Base-by-base conservation (phyloP, 92 coral and sea anemone species). In the Actinostola sp. region DNA sequence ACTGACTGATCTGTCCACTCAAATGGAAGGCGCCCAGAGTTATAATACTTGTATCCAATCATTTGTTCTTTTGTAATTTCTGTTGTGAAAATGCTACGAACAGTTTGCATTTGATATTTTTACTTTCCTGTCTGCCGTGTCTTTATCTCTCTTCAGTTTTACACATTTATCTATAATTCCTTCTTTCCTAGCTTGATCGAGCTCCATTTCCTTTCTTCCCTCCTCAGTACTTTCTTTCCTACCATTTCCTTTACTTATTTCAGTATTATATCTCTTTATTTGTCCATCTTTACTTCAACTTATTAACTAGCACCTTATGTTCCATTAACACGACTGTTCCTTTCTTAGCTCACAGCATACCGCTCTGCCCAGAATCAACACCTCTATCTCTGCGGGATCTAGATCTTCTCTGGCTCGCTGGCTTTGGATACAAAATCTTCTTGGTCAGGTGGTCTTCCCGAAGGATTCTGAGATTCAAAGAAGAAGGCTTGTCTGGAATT, bases 401-500 rank as follows among this genome's bases (percentile, higher is more conserved):
- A 2, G 46, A 4, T 19, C 15, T 24, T 15, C 71, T 39, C 19
- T 30, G 51, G 43, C 20, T 49, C 7, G 17, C 55, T 16, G 7
- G 53, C 31, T 26, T 44, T 62, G 73, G 42, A 36, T 69, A 61
- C 74, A 75, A 44, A 15, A 67, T 43, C 61, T 45, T 69, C 78
- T 13, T 35, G 24, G 72, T 20, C 12, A 61, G 29, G 49, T 82
- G 90, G 26, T 86, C 87, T 57, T 89, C 96, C 63, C 96, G 81
- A 16, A 76, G 83, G 15, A 52, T 63, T 55, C 83, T 83, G 31
- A 89, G 75, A 58, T 83, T 52, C 24, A 92, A 79, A 33, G 85
- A 49, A 60, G 75, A 67, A 27, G 92, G 92, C 53, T 83, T 78
- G 76, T 92, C 97, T 13, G 96, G 92, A n/a, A 92, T 63, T 63